Percentiles rank a stretch among this genome's conserved stretches.
These are phyloP conservation scores for Aelia acuminata DNA, from an alignment of 2,888 invertebrate genomes.

Conservation along the genomic window DNA sequence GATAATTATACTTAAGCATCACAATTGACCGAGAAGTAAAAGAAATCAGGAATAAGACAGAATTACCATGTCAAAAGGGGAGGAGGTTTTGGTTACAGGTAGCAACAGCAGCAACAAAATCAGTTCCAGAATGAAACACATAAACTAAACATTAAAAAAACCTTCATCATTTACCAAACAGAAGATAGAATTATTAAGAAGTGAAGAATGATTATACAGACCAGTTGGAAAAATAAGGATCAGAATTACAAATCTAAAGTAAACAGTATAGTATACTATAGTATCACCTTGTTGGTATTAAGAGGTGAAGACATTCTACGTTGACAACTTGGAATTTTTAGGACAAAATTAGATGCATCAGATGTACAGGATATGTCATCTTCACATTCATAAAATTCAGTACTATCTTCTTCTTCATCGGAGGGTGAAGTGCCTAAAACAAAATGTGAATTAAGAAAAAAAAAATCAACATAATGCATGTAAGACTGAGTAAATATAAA, in stretches of 20 bases:
- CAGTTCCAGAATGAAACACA: too few species aligned
- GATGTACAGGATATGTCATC: slow-evolving; percentile 64
- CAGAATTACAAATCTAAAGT: not conserved
- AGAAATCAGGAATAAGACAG: too few species aligned
- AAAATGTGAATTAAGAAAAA: not conserved
- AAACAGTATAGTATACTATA: not conserved
- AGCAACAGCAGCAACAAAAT: too few species aligned
- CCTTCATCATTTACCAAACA: too few species aligned
- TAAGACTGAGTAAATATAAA: not conserved
- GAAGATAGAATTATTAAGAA: too few species aligned
- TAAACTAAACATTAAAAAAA: too few species aligned
- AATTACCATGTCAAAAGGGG: too few species aligned
- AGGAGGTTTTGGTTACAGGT: too few species aligned
- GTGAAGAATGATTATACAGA: not conserved
- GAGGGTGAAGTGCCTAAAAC: slow-evolving; percentile 68
- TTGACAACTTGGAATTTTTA: slow-evolving; percentile 68
- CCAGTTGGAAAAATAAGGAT: not conserved
- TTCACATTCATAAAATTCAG: slow-evolving; percentile 76
- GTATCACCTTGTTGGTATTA: slow-evolving; percentile 54
- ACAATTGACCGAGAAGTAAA: too few species aligned
- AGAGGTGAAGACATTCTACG: slow-evolving; percentile 68
- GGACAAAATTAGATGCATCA: slow-evolving; percentile 67
- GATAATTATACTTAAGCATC: too few species aligned
- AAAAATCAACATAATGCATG: not conserved
- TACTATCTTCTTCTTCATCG: slow-evolving; percentile 76